Base-by-base conservation (phyloP, 2,113 vertebrate genomes). In the Nymphicus hollandicus region DNA sequence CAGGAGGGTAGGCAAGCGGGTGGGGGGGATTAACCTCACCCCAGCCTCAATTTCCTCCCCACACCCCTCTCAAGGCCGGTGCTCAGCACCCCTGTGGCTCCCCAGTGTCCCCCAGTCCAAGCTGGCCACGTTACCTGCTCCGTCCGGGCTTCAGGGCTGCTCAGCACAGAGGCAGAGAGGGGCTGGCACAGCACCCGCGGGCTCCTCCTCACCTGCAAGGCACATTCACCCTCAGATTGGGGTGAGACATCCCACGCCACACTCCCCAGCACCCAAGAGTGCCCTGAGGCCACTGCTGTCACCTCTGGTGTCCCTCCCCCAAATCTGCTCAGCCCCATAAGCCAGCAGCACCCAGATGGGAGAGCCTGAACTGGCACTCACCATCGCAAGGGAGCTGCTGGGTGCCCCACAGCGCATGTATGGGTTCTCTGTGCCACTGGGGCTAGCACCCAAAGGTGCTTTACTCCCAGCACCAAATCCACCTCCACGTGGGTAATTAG, bases 161-260 rank as follows among this genome's bases (percentile, higher is more conserved):
- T 98, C 82, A 97, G 92, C 44, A 96, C 14, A 5, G 96, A 88
- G 29, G 95, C 74, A 41, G 97, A 97, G 22, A 98, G 74, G 2
- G 98, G 97, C n/a, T 97, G 95, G 90, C 88, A 96, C 74, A 98
- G 93, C 78, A 97, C 70, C 86, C 96, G 93, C 2, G 94, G 89
- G 80, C 96, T 90, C 74, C 91, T 98, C 95, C 94, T 96, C 92
- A 97, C 96, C 98, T 98, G 92, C 63, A 92, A 66, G 52, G 88
- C 43, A 94, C 11, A 24, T 18, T 11, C 20, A 28, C 11, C 33
- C 37, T 74, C 35, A 72, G n/a, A 7, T 13, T 11, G 8, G 44
- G 29, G 24, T 4, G 43, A 7, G 6, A 22, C 1, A 0, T 17
- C 66, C n/a, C n/a, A 19, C 24, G 19, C 61, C 2, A 2, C 1